phyloP scores from a whole-genome alignment of 2,113 vertebrate species.

The Festucalex cinctus region DNA sequence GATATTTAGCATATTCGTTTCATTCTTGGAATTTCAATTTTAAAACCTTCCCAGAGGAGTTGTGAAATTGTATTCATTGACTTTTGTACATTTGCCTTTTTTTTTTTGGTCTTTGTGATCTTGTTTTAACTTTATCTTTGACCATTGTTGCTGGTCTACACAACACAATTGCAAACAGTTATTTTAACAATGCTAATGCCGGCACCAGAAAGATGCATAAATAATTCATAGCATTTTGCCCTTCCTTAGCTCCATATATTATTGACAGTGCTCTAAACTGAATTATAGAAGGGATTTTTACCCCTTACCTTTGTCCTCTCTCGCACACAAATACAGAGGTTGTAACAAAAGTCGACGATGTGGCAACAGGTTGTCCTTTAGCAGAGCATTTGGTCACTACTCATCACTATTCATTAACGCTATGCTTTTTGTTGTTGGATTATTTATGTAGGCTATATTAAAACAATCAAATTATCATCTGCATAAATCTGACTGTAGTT shows the following conservation, averaged over 20 bases:
- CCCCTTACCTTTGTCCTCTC: slow-evolving; percentile 30
- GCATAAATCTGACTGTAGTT: too few species aligned
- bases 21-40: slow-evolving; percentile 37
- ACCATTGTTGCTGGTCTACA: slow-evolving; percentile 49
- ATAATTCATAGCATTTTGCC: slow-evolving; percentile 66
- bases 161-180: slow-evolving; percentile 55
- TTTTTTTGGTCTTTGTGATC: slow-evolving; percentile 29
- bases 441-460: not conserved
- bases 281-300: slow-evolving; percentile 52
- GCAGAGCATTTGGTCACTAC: not conserved
- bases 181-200: slow-evolving; percentile 53
- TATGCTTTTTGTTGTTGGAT: not conserved
- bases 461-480: not conserved
- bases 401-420: not conserved
- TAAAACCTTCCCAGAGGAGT: slow-evolving; percentile 22
- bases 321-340: slow-evolving; percentile 18
- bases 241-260: slow-evolving; percentile 60
- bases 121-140: slow-evolving; percentile 28
- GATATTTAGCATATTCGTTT: slow-evolving; percentile 6
- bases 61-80: slow-evolving; percentile 29
- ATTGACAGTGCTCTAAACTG: slow-evolving; percentile 62
- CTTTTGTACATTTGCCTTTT: slow-evolving; percentile 21
- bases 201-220: slow-evolving; percentile 57
- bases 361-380: slow-evolving; percentile 32
- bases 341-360: slow-evolving; percentile 58